These are phyloP conservation scores for Athalia rosae DNA, from an alignment of 2,888 invertebrate species.

Conservation along the genomic window DNA sequence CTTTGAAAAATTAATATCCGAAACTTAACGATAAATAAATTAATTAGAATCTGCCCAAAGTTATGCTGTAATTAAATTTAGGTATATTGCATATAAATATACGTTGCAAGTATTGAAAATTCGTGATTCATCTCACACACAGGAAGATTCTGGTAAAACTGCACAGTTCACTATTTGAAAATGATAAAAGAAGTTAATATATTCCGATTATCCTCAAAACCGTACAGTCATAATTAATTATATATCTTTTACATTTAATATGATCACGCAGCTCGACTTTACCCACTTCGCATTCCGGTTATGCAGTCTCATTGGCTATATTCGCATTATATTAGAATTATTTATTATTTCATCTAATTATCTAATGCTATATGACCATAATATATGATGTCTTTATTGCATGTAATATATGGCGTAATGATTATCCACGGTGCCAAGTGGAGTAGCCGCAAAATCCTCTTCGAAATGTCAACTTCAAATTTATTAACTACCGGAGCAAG, in stretches of 20 bases:
- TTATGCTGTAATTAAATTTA: too few species aligned
- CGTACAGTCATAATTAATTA: not conserved
- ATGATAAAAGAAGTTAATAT: too few species aligned
- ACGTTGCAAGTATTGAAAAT: too few species aligned
- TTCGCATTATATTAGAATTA: conserved; percentile 1
- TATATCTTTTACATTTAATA: not conserved
- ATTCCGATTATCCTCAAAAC: too few species aligned
- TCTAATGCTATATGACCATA: conserved; percentile 24
- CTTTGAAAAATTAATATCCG: too few species aligned
- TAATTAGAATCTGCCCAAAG: too few species aligned
- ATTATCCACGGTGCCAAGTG: conserved; percentile 21
- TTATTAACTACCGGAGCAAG: not conserved
- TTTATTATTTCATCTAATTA: conserved; percentile 40
- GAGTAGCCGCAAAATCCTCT: not conserved
- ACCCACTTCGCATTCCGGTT: not conserved
- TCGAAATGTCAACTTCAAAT: not conserved
- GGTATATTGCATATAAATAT: too few species aligned
- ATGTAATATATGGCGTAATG: conserved; percentile 16
- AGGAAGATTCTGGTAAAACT: too few species aligned
- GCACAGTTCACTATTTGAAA: too few species aligned
- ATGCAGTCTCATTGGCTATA: not conserved
- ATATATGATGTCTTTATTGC: too few species aligned
- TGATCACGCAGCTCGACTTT: conserved; percentile 2
- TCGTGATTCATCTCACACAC: too few species aligned
- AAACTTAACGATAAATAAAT: too few species aligned